These are phyloP conservation scores for Falco peregrinus DNA, from an alignment of 2,797 vertebrate genomes.

Conservation along the genomic window DNA sequence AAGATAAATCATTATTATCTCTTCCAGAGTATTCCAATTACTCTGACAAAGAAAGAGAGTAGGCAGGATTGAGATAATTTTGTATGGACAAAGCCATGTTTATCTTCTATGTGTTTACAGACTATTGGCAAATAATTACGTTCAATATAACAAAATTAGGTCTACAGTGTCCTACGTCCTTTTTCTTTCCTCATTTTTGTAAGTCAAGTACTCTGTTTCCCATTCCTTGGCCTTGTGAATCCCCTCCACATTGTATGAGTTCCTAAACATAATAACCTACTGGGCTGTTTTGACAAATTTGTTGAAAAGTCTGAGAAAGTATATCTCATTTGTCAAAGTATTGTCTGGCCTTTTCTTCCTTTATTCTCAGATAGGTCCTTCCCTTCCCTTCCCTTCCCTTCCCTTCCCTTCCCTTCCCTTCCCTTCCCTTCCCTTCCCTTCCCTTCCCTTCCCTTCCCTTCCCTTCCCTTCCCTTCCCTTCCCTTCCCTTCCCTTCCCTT, in stretches of 20 bases:
- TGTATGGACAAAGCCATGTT: background rate
- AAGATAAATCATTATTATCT: conserved; percentile 5
- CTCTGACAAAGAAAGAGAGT: background rate
- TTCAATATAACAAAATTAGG: background rate
- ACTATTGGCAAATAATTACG: background rate
- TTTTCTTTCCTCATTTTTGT: background rate
- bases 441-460: no score
- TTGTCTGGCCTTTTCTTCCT: background rate
- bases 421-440: background rate
- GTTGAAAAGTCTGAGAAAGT: background rate
- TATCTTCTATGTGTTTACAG: background rate
- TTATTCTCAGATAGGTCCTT: background rate
- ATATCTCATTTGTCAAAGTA: background rate
- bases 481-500: no score
- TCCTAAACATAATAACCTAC: background rate
- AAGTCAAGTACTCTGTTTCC: background rate
- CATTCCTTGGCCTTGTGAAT: background rate
- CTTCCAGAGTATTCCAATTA: background rate
- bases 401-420: no score
- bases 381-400: no score
- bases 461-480: no score
- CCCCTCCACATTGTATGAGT: background rate
- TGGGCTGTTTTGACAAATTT: background rate
- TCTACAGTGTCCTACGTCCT: background rate
- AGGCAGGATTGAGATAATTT: background rate